phyloP scores from a whole-genome alignment of 1,140 invertebrate species.

The Megathymus violae region DNA sequence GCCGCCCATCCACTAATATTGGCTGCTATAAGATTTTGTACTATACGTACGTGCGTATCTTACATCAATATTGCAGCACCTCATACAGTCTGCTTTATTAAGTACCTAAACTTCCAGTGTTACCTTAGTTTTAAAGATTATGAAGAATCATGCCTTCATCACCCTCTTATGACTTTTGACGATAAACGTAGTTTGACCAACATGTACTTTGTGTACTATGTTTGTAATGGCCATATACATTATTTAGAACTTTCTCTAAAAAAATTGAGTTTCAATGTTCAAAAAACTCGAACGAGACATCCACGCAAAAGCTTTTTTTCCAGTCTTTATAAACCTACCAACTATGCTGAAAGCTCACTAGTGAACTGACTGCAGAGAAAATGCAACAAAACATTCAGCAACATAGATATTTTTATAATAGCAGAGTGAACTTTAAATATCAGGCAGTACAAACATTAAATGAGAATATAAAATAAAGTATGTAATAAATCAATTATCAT shows the following conservation, averaged over 20 bases:
- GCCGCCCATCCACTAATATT: neutral
- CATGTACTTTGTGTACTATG: neutral
- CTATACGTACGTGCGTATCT: neutral
- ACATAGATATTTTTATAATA: too few relatives aligned
- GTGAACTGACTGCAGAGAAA: neutral
- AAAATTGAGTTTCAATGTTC: neutral
- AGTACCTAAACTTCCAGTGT: neutral
- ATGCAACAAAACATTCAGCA: too few relatives aligned
- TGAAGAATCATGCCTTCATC: neutral
- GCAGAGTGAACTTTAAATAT: too few relatives aligned
- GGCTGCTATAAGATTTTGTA: constrained; percentile 9
- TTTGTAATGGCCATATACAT: constrained; percentile 4
- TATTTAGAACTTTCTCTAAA: neutral
- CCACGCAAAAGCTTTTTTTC: neutral
- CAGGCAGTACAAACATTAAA: too few relatives aligned
- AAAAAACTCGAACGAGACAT: constrained; percentile 8
- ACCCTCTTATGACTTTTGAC: neutral
- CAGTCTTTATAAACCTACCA: neutral
- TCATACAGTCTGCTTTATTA: constrained; percentile 7
- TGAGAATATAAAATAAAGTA: too few relatives aligned
- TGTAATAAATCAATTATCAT: too few relatives aligned
- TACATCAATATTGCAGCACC: constrained; percentile 4
- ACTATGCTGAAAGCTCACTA: neutral
- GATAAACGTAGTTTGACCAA: neutral
- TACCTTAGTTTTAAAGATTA: neutral